Conservation (phyloP, 23 tunicate genomes). For the Ascidia mentula region DNA sequence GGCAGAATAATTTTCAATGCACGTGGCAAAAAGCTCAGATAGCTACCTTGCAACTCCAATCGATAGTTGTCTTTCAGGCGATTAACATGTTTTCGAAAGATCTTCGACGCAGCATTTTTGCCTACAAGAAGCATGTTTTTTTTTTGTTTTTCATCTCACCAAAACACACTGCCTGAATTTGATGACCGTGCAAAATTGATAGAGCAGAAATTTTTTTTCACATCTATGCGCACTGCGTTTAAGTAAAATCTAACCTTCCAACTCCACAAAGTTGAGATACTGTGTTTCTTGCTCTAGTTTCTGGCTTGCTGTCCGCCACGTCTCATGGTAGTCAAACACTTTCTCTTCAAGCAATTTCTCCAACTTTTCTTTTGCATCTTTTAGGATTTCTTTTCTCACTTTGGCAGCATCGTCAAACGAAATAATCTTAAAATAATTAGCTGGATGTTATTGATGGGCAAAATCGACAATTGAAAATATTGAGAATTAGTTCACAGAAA, state of each 20-base stretch:
- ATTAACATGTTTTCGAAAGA: constrained; percentile 84
- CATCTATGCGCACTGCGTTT: too few relatives aligned
- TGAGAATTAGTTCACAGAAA: too few relatives aligned
- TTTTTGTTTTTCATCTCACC: not conserved
- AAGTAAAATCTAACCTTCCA: constrained; percentile 64
- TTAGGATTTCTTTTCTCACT: constrained; percentile 51
- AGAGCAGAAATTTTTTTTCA: too few relatives aligned
- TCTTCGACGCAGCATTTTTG: constrained; percentile 89
- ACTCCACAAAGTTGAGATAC: constrained; percentile 56
- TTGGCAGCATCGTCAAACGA: constrained; percentile 73
- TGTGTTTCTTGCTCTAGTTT: constrained; percentile 45
- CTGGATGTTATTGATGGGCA: too few relatives aligned
- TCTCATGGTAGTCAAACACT: constrained; percentile 60
- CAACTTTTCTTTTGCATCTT: constrained; percentile 73
- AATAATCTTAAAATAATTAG: too few relatives aligned
- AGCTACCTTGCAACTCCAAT: constrained; percentile 44
- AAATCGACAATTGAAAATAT: too few relatives aligned
- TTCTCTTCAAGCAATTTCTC: constrained; percentile 34
- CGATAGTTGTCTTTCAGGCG: constrained; percentile 60
- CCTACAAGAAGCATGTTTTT: constrained; percentile 25
- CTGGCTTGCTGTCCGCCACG: constrained; percentile 66
- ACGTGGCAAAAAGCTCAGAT: constrained; percentile 54
- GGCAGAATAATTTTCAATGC: constrained; percentile 69
- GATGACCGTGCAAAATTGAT: too few relatives aligned
- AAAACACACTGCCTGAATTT: too few relatives aligned